Conservation (phyloP, 2,797 vertebrate genomes). For the Alfaro cultratus region DNA sequence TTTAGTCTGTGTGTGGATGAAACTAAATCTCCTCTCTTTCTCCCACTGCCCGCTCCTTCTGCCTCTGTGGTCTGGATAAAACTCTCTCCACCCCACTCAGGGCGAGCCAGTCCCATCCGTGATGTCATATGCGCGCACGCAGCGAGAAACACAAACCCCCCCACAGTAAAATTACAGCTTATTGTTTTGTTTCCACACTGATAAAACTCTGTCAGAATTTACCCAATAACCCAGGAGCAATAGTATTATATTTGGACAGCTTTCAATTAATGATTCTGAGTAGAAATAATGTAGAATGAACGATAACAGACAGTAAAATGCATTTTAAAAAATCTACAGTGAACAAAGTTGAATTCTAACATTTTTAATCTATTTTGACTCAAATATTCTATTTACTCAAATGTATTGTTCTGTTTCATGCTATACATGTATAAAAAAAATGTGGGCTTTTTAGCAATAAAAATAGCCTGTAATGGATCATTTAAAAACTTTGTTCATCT, state of each 20-base stretch:
- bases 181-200: neutral
- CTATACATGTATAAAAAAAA: neutral
- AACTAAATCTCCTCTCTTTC: conserved; percentile 52
- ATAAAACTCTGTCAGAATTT: neutral
- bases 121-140: conserved; percentile 68
- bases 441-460: neutral
- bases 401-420: neutral
- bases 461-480: neutral
- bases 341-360: neutral
- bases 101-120: conserved; percentile 72
- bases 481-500: neutral
- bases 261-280: neutral
- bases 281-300: neutral
- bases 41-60: conserved; percentile 49
- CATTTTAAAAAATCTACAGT: neutral
- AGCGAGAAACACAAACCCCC: conserved; percentile 12
- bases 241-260: neutral
- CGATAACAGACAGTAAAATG: neutral
- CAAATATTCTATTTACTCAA: neutral
- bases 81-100: conserved; percentile 71
- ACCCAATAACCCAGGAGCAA: neutral
- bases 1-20: conserved; percentile 39
- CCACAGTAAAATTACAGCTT: neutral
- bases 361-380: neutral
- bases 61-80: conserved; percentile 47